Conservation (phyloP, 2,113 vertebrate genomes). For the Zingel zingel region DNA sequence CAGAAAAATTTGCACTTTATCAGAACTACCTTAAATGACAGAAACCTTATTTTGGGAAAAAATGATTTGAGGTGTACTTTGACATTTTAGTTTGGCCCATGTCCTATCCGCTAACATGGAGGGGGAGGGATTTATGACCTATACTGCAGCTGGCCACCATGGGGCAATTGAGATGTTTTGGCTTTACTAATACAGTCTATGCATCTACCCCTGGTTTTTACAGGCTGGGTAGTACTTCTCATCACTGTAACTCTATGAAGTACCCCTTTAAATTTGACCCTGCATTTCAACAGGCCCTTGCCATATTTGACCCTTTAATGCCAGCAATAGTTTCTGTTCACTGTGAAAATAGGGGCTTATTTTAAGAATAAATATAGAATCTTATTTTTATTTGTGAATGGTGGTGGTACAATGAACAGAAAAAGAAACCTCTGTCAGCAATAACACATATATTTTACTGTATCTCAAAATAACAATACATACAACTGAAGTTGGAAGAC, state of each 20-base stretch:
- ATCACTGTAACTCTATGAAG: neutral
- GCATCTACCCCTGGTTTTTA: neutral
- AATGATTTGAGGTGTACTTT: too few species aligned
- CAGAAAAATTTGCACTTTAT: too few species aligned
- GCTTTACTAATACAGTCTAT: too few species aligned
- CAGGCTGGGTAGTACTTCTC: neutral
- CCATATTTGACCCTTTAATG: neutral
- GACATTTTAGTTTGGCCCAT: too few species aligned
- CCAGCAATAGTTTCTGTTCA: neutral
- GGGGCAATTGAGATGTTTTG: too few species aligned
- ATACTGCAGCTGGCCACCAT: too few species aligned
- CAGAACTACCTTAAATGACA: too few species aligned
- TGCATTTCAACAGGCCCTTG: neutral
- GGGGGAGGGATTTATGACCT: too few species aligned
- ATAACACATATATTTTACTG: neutral
- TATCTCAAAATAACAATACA: too few species aligned
- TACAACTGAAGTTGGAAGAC: neutral
- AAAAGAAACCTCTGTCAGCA: neutral
- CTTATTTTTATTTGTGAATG: neutral
- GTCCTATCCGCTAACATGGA: too few species aligned
- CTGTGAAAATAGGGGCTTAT: neutral
- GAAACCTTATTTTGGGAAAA: too few species aligned
- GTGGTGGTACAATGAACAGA: neutral
- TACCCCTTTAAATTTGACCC: neutral
- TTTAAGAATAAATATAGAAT: slow-evolving; percentile 1